phyloP scores from a whole-genome alignment of 2,797 vertebrate genomes.

The Coendou prehensilis region DNA sequence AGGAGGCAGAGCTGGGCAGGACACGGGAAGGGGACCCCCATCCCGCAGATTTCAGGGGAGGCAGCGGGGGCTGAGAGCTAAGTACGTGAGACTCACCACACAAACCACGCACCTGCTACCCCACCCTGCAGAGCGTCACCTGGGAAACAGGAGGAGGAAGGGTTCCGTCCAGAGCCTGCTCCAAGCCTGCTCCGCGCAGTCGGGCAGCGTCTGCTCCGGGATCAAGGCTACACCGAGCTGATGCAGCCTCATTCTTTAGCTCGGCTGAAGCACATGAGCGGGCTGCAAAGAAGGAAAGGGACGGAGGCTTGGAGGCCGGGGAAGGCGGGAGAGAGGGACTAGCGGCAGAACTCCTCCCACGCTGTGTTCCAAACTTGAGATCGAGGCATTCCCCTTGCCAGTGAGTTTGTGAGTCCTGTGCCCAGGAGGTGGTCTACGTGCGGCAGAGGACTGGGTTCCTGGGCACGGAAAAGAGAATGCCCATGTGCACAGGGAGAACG shows the following conservation, averaged over 20 bases:
- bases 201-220: neutral
- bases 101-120: too few species aligned
- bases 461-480: neutral
- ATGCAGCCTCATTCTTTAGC: neutral
- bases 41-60: neutral
- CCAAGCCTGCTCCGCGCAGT: neutral
- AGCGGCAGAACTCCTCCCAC: fast-evolving
- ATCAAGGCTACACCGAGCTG: neutral
- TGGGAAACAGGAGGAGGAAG: neutral
- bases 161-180: neutral
- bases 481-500: neutral
- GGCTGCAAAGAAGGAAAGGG: neutral
- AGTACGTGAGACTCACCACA: neutral
- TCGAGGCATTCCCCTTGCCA: neutral
- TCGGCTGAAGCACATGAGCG: neutral
- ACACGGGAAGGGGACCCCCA: neutral
- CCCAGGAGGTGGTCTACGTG: neutral
- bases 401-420: neutral
- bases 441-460: neutral
- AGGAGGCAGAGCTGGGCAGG: neutral
- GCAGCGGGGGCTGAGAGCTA: neutral
- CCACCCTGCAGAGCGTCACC: neutral
- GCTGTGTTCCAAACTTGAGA: neutral
- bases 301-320: neutral
- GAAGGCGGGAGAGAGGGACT: neutral